Conservation (phyloP, 2,888 invertebrate species). For the Ophion obscuratus region DNA sequence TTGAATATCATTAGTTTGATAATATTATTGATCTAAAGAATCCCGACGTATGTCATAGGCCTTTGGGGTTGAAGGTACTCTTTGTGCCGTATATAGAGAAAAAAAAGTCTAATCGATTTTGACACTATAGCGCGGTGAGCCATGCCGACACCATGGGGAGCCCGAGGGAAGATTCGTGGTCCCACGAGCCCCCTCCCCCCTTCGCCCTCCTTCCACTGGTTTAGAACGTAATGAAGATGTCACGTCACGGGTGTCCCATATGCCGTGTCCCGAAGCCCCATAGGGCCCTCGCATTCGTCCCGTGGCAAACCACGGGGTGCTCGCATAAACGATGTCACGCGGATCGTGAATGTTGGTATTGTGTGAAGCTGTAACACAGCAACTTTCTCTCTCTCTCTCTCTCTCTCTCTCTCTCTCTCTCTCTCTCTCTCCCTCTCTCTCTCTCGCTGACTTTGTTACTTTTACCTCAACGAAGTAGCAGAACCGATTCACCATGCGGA, state of each 20-base stretch:
- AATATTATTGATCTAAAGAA: constrained; percentile 9
- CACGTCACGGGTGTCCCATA: constrained; percentile 79
- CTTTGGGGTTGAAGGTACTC: background rate
- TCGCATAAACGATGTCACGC: constrained; percentile 81
- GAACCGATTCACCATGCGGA: constrained; percentile 57
- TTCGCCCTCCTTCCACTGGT: background rate
- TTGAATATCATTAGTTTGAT: constrained; percentile 10
- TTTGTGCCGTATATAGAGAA: constrained; percentile 33
- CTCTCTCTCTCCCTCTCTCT: constrained; percentile 11
- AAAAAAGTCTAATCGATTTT: constrained; percentile 72
- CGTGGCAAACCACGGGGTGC: constrained; percentile 80
- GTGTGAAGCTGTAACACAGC: constrained; percentile 47
- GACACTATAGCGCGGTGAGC: constrained; percentile 68
- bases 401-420: background rate
- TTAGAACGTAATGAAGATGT: constrained; percentile 80
- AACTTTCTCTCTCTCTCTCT: constrained; percentile 28
- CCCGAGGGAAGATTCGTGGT: constrained; percentile 56
- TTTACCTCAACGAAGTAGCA: constrained; percentile 46
- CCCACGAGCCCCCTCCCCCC: constrained; percentile 35
- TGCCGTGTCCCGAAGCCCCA: constrained; percentile 64
- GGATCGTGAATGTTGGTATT: constrained; percentile 65
- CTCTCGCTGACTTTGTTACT: constrained; percentile 16
- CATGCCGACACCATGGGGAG: constrained; percentile 65
- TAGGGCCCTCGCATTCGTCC: constrained; percentile 73
- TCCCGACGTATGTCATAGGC: background rate